phyloP scores from a whole-genome alignment of 1,140 invertebrate species.

The Lordiphosa mommai region DNA sequence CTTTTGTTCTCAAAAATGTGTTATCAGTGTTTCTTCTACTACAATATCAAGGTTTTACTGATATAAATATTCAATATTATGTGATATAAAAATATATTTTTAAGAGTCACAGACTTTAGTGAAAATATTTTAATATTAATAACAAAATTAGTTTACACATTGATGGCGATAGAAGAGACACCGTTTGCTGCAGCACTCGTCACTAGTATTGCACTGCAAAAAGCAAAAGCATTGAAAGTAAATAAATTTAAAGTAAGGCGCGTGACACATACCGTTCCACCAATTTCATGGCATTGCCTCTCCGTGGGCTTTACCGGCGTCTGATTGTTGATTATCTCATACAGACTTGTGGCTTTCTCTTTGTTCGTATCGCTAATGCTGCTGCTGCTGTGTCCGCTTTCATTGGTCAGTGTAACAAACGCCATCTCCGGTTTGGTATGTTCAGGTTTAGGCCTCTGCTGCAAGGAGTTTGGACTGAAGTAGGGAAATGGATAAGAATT shows the following conservation, averaged over 20 bases:
- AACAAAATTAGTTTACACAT: slow-evolving; percentile 65
- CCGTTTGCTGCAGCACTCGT: slow-evolving; percentile 60
- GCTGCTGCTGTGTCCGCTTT: background rate
- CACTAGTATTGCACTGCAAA: slow-evolving; percentile 44
- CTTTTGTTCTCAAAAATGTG: too few species aligned
- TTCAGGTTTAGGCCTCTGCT: background rate
- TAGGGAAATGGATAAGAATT: slow-evolving; percentile 1
- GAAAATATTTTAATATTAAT: too few species aligned
- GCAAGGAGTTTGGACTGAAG: background rate
- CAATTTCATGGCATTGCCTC: slow-evolving; percentile 29
- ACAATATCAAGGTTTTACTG: too few species aligned
- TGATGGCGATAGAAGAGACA: slow-evolving; percentile 64
- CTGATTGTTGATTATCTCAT: background rate
- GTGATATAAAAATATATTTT: too few species aligned
- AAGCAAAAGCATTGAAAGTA: slow-evolving; percentile 13
- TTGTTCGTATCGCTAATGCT: background rate
- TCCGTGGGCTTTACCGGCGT: background rate
- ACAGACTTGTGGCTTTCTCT: slow-evolving; percentile 18
- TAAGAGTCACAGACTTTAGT: too few species aligned
- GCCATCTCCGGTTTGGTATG: background rate
- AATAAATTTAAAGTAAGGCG: background rate
- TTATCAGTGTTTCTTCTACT: too few species aligned
- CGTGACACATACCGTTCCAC: slow-evolving; percentile 34
- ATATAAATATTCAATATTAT: too few species aligned
- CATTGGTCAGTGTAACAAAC: slow-evolving; percentile 4